Evolutionary conservation across 2,797 vertebrate species (phyloP).

Genomic region (Sebastes cheni): DNA sequence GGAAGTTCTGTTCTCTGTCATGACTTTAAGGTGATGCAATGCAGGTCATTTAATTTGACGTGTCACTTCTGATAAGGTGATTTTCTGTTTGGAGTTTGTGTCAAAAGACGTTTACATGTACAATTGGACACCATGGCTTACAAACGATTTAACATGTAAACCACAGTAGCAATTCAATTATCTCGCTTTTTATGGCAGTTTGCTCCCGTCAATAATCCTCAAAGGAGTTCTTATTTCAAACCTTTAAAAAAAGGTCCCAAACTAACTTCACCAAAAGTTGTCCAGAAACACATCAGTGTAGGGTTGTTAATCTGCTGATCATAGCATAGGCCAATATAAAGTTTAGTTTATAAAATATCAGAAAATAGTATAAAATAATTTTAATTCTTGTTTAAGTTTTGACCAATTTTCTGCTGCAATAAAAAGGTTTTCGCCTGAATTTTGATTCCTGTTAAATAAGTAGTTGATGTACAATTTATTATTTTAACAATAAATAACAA

Average conservation of each 20-base stretch:
- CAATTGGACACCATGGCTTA: neutral
- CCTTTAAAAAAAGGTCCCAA: neutral
- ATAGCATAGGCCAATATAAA: neutral
- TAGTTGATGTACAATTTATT: too few relatives aligned
- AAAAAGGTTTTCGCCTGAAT: too few relatives aligned
- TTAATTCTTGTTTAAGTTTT: too few relatives aligned
- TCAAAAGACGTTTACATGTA: neutral
- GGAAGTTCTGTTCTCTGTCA: constrained; percentile 36
- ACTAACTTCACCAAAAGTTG: neutral
- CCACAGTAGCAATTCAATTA: neutral
- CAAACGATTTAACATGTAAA: neutral
- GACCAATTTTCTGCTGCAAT: too few relatives aligned
- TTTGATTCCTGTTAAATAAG: too few relatives aligned
- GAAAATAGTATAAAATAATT: neutral
- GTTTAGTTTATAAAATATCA: neutral
- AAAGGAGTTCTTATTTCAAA: neutral
- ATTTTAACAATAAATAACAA: too few relatives aligned
- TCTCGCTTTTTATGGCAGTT: neutral
- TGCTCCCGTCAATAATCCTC: neutral
- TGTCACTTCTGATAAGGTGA: constrained; percentile 9
- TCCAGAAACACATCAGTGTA: neutral
- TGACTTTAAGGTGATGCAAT: constrained; percentile 24
- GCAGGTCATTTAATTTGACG: constrained; percentile 1
- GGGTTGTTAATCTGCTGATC: neutral
- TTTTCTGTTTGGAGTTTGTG: neutral